Percentiles rank a stretch among this genome's conserved stretches.
Evolutionary conservation across 2,888 invertebrate genomes (phyloP).

Genomic region (Tetragnatha montana): DNA sequence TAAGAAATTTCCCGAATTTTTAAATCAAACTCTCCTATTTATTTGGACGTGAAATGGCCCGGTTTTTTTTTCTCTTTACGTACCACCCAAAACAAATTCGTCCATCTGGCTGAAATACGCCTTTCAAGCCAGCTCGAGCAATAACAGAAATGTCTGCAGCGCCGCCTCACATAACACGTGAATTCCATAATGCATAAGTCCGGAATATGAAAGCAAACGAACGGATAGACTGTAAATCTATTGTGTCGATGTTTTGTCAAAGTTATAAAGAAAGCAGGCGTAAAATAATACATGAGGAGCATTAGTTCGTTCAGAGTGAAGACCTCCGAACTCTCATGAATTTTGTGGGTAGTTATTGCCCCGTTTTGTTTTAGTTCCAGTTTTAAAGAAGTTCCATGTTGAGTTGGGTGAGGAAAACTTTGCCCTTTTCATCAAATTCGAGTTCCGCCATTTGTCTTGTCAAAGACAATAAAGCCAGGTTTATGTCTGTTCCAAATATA

Average conservation of each 20-base stretch:
- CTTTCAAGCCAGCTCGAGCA: slow-evolving; percentile 1
- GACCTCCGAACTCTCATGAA: neutral
- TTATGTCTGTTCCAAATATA: neutral
- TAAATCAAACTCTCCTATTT: neutral
- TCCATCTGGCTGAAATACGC: neutral
- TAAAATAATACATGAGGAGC: slow-evolving; percentile 18
- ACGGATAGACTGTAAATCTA: slow-evolving; percentile 32
- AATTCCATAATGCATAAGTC: slow-evolving; percentile 46
- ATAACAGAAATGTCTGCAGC: neutral
- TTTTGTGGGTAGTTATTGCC: neutral
- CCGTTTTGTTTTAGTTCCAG: neutral
- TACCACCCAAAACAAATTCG: slow-evolving; percentile 9
- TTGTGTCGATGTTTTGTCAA: slow-evolving; percentile 25
- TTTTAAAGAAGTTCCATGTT: neutral
- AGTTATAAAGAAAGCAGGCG: neutral
- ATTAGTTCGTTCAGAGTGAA: neutral
- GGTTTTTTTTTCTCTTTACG: neutral
- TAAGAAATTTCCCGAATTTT: neutral
- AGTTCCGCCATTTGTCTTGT: neutral
- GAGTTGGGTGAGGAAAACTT: neutral
- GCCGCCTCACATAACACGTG: neutral
- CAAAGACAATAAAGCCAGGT: neutral
- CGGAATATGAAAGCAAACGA: slow-evolving; percentile 28
- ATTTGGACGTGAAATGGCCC: neutral
- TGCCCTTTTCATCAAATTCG: slow-evolving; percentile 8